A percentile compares a stretch with the other conserved stretches of the same genome.
Evolutionary conservation across 2,113 vertebrate species (phyloP).

Genomic region (Varanus komodoensis): DNA sequence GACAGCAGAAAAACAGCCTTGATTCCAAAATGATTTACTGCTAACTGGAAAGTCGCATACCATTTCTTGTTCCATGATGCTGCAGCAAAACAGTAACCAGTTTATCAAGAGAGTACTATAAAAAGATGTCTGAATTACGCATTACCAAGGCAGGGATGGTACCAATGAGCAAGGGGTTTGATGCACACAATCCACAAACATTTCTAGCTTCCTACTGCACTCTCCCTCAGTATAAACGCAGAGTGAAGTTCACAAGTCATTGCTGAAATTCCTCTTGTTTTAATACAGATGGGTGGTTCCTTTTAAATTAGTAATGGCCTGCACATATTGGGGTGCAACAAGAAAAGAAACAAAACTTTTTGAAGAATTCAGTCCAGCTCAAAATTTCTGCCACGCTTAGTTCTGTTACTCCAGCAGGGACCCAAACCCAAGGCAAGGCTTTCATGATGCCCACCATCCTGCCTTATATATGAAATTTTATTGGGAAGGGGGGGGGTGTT

Average conservation of each 20-base stretch:
- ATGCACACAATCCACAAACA: neutral
- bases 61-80: neutral
- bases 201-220: neutral
- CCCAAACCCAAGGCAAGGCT: neutral
- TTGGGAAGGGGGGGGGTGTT: neutral
- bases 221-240: neutral
- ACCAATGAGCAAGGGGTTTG: neutral
- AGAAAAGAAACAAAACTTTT: neutral
- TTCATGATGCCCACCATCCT: neutral
- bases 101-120: neutral
- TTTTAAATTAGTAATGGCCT: neutral
- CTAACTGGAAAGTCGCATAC: neutral
- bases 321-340: neutral
- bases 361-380: neutral
- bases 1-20: neutral
- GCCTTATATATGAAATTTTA: neutral
- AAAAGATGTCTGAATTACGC: neutral
- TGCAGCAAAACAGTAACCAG: neutral
- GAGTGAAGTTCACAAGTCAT: neutral
- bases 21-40: neutral
- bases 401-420: neutral
- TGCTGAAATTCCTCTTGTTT: neutral
- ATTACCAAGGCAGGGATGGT: neutral
- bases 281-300: neutral
- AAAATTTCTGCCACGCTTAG: neutral